These are phyloP conservation scores for Yponomeuta plumbellus DNA, from an alignment of 2,888 invertebrate species.

Conservation along the genomic window DNA sequence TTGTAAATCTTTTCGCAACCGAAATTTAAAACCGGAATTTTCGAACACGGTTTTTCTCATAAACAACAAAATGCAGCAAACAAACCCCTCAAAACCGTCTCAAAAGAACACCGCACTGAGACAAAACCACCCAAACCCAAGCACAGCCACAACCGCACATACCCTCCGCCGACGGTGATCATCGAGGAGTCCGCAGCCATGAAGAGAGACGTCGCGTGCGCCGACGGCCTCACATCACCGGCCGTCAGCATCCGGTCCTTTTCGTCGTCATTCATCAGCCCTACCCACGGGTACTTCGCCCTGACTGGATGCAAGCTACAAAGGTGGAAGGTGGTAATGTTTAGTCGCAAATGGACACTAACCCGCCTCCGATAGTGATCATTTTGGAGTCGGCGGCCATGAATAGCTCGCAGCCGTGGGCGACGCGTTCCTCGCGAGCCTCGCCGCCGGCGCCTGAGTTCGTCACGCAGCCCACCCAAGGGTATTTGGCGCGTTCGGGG, in stretches of 20 bases:
- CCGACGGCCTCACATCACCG: constrained; percentile 30
- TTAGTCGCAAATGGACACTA: constrained; percentile 38
- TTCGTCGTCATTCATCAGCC: constrained; percentile 82
- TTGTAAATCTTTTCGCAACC: no score
- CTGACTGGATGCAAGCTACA: constrained; percentile 84
- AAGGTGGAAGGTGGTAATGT: constrained; percentile 20
- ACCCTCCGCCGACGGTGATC: constrained; percentile 91
- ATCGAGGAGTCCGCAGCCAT: constrained; percentile 96
- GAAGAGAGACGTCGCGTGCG: constrained; percentile 91
- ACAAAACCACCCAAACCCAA: background rate
- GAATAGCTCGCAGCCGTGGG: constrained; percentile 93
- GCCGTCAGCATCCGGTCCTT: constrained; percentile 25
- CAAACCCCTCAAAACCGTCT: no score
- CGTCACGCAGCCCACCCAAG: constrained; percentile 91
- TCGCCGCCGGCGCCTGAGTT: constrained; percentile 36
- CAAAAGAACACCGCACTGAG: no score
- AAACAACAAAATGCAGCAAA: no score
- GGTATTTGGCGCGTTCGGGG: constrained; percentile 93
- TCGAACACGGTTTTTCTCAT: no score
- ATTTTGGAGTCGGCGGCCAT: constrained; percentile 97
- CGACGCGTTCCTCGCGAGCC: constrained; percentile 78
- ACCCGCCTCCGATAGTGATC: constrained; percentile 98
- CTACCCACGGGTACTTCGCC: constrained; percentile 95
- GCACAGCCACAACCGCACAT: background rate
- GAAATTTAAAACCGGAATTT: no score